These are phyloP conservation scores for Andrena fulva DNA, from an alignment of 2,888 invertebrate species.

Conservation along the genomic window DNA sequence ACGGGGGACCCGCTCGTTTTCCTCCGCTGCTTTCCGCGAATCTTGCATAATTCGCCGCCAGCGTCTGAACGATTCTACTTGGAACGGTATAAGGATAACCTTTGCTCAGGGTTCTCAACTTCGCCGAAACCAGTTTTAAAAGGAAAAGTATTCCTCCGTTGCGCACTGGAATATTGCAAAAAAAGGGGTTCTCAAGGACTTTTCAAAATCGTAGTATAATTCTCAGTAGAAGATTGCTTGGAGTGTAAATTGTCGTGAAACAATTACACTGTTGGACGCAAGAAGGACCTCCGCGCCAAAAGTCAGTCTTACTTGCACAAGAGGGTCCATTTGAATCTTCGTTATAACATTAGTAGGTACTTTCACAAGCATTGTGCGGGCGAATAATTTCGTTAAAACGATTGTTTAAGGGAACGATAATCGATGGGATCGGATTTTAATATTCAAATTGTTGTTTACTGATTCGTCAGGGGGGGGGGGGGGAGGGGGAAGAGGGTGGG, in stretches of 20 bases:
- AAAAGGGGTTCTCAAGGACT: no score
- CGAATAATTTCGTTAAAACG: background rate
- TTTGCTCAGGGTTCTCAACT: background rate
- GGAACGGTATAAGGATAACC: background rate
- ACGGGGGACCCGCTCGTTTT: conserved; percentile 3
- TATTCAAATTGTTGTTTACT: conserved; percentile 46
- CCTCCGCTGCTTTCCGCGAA: conserved; percentile 5
- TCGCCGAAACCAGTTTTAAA: no score
- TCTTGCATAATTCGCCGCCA: conserved; percentile 5
- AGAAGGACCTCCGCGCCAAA: no score
- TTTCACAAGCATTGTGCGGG: no score
- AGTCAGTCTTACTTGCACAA: background rate
- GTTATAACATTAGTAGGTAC: no score
- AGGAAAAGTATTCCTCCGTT: no score
- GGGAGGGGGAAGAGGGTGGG: no score
- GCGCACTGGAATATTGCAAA: no score
- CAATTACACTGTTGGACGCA: no score
- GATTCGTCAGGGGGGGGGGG: conserved; percentile 1
- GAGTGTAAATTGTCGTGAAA: no score
- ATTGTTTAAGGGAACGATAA: background rate
- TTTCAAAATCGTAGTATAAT: no score
- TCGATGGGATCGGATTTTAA: conserved; percentile 5
- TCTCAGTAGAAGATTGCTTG: no score
- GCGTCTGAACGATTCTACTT: conserved; percentile 8
- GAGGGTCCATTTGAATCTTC: background rate